phyloP scores from a whole-genome alignment of 2,113 vertebrate genomes.

The Diadophis punctatus region DNA sequence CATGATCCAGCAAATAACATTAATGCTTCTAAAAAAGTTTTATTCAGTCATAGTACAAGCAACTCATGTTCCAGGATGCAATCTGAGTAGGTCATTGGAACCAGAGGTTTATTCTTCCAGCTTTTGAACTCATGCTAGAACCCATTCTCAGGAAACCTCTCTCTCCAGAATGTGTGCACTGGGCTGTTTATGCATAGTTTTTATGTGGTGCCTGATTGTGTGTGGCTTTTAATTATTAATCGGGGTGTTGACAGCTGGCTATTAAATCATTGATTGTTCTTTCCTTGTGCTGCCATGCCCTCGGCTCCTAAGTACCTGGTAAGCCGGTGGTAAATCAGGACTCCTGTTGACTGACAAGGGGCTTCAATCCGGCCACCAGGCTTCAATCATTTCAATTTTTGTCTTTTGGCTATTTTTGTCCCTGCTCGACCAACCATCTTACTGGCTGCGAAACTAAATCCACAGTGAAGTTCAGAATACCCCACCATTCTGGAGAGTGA shows the following conservation, averaged over 20 bases:
- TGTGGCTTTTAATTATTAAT: neutral
- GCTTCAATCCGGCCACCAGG: neutral
- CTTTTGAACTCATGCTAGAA: neutral
- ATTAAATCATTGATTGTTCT: neutral
- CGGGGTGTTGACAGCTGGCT: neutral
- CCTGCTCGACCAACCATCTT: neutral
- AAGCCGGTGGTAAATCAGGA: neutral
- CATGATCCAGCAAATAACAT: neutral
- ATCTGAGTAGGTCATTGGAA: neutral
- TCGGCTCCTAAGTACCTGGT: neutral
- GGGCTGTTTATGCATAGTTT: neutral
- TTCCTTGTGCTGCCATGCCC: neutral
- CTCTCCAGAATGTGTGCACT: neutral
- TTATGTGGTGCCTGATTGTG: neutral
- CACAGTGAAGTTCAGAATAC: neutral
- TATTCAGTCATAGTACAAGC: neutral
- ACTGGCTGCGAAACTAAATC: neutral
- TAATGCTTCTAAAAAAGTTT: constrained; percentile 12
- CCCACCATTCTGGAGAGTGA: neutral
- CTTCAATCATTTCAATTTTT: neutral
- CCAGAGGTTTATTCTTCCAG: neutral
- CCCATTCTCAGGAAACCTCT: neutral
- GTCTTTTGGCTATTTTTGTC: neutral
- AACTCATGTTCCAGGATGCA: neutral
- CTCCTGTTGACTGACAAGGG: neutral